Evolutionary conservation across 2,888 invertebrate genomes (phyloP), one percentile per base, ranked within the genome.

Genomic region (Pegoplata infirma): DNA sequence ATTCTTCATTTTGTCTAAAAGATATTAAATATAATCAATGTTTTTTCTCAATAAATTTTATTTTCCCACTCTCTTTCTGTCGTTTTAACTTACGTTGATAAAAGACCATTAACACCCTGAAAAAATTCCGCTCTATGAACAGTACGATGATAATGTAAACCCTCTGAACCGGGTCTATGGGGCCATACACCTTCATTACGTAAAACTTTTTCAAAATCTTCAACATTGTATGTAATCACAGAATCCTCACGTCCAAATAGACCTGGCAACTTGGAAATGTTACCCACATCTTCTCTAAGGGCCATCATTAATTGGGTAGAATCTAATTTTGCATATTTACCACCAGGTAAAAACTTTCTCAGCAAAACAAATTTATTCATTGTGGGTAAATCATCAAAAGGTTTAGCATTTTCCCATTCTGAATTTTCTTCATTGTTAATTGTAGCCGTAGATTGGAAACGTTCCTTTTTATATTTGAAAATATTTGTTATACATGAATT

Each of bases 1-100:
- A 94, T 81, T 92, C 90, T 8, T 91, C 90, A 0, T 93, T 94
- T 44, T 81, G 69, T 3, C 78, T 78, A n/a, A 7, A 69, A 36
- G 36, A 6, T 12, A 12, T 2, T n/a, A 36, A 46, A 5, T 21
- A 19, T 3, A 12, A 21, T 19, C 49, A 19, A 32, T 28, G 21
- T 51, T 46, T 17, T 7, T 44, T 5, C 10, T 17, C n/a, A n/a
- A n/a, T n/a, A n/a, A n/a, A n/a, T n/a, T n/a, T n/a, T n/a, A n/a
- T n/a, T n/a, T n/a, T n/a, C n/a, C n/a, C n/a, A n/a, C n/a, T n/a
- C n/a, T n/a, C n/a, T n/a, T n/a, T n/a, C n/a, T n/a, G n/a, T 21
- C 3, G 3, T 32, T 36, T 28, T 21, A 19, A 49, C 74, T 64
- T 58, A 80, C 80, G 80, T 72, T 56, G 71, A 25, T 16, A 86